Evolutionary conservation across 2,797 vertebrate genomes (phyloP).

Genomic region (Molossus molossus): DNA sequence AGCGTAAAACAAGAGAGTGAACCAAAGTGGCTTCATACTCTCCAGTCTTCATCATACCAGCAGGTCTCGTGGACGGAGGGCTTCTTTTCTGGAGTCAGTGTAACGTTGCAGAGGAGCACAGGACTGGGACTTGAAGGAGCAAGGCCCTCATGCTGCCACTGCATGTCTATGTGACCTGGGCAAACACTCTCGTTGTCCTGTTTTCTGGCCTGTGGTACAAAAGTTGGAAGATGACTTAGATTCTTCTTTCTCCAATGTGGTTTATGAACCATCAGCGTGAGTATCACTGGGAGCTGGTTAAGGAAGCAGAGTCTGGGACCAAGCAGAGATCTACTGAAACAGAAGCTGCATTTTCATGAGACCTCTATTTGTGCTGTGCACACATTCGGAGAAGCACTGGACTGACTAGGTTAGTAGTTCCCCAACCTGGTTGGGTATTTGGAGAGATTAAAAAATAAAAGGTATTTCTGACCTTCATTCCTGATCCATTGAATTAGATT

Average conservation of each 20-base stretch:
- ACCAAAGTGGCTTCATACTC: not conserved
- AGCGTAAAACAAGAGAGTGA: not conserved
- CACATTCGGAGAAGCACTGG: not conserved
- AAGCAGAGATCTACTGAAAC: not conserved
- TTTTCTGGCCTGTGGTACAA: not conserved
- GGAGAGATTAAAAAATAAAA: not conserved
- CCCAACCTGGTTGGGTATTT: not conserved
- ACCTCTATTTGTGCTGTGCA: not conserved
- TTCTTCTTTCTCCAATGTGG: not conserved
- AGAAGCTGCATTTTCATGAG: not conserved
- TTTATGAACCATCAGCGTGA: no score
- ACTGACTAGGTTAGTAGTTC: not conserved
- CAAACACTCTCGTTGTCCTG: not conserved
- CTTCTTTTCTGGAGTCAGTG: not conserved
- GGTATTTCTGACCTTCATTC: not conserved
- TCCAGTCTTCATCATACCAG: not conserved
- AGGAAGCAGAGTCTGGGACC: not conserved
- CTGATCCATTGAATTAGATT: not conserved
- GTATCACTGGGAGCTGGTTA: not conserved
- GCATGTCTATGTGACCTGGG: not conserved
- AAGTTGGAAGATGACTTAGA: not conserved
- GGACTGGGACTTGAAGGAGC: not conserved
- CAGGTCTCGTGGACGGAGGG: not conserved
- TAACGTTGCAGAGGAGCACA: not conserved
- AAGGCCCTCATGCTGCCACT: not conserved